Percentiles rank a stretch among this genome's conserved stretches.
phyloP scores from a whole-genome alignment of 2,888 invertebrate genomes.

The Perizoma flavofasciatum region DNA sequence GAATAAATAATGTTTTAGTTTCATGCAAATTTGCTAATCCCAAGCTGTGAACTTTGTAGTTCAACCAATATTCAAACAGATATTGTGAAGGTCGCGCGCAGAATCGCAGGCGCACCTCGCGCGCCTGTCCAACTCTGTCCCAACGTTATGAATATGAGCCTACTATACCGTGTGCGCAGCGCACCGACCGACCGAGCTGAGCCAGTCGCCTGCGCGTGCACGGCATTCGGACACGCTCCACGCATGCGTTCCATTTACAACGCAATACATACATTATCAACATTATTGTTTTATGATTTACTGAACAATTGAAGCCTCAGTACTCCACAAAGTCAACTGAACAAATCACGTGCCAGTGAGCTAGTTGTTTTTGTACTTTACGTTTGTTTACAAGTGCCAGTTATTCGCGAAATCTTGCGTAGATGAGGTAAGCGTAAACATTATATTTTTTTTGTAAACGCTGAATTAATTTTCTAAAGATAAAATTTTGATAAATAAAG shows the following conservation, averaged over 20 bases:
- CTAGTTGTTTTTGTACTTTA: neutral
- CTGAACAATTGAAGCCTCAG: constrained; percentile 13
- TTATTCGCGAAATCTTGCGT: constrained; percentile 11
- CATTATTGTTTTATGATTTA: constrained; percentile 21
- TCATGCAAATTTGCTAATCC: neutral
- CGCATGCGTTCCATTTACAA: constrained; percentile 14
- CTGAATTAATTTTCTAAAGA: constrained; percentile 18
- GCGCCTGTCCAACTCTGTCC: too few relatives aligned
- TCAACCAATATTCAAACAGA: constrained; percentile 4
- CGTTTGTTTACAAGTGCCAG: neutral
- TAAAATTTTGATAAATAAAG: constrained; percentile 15
- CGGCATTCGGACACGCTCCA: constrained; percentile 36
- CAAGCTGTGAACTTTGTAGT: neutral
- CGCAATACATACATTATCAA: constrained; percentile 3
- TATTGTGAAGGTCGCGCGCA: constrained; percentile 51
- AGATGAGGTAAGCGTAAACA: constrained; percentile 36
- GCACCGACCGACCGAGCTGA: neutral
- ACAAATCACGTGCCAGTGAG: constrained; percentile 15
- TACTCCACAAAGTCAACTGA: constrained; percentile 5
- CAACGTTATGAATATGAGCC: too few relatives aligned
- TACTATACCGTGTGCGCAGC: neutral
- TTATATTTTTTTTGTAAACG: constrained; percentile 22
- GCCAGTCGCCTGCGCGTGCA: constrained; percentile 56
- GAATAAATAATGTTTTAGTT: neutral
- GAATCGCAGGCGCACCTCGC: constrained; percentile 20